A percentile compares a stretch with the other conserved stretches of the same genome.
phyloP scores from a whole-genome alignment of 2,888 invertebrate species.

The Scaeva pyrastri region DNA sequence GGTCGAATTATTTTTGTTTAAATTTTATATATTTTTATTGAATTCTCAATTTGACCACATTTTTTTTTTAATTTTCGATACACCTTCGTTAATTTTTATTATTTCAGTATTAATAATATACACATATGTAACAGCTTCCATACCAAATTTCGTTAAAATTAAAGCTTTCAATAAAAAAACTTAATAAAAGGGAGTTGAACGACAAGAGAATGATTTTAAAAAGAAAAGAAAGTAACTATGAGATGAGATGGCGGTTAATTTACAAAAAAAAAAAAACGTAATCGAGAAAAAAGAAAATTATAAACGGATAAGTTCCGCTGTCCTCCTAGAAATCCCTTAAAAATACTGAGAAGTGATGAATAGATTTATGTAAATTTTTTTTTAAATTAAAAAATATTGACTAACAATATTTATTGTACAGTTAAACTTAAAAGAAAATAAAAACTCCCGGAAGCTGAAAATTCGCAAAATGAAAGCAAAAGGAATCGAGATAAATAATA shows the following conservation, averaged over 20 bases:
- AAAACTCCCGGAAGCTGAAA: constrained; percentile 36
- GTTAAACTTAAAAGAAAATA: constrained; percentile 55
- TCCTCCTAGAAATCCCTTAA: constrained; percentile 25
- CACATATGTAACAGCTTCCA: constrained; percentile 38
- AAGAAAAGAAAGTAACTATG: constrained; percentile 18
- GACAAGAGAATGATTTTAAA: constrained; percentile 56
- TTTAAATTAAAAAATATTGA: constrained; percentile 51
- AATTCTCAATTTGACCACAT: constrained; percentile 43
- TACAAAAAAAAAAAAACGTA: constrained; percentile 24
- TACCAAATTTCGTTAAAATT: constrained; percentile 59
- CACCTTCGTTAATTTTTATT: constrained; percentile 40
- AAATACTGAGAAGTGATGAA: constrained; percentile 62
- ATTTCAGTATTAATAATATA: constrained; percentile 49
- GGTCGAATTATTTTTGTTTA: constrained; percentile 25
- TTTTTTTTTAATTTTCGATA: constrained; percentile 24
- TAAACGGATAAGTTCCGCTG: constrained; percentile 28
- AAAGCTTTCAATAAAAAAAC: constrained; percentile 13
- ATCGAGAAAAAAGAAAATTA: not conserved
- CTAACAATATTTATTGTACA: constrained; percentile 68
- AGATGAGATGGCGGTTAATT: constrained; percentile 16
- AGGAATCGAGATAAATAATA: constrained; percentile 38
- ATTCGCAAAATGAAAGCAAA: constrained; percentile 49
- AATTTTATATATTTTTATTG: constrained; percentile 31
- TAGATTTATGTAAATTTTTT: constrained; percentile 55
- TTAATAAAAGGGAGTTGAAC: constrained; percentile 38